These are phyloP conservation scores for Cyprinodon variegatus DNA, from an alignment of 2,113 vertebrate genomes.

Conservation along the genomic window DNA sequence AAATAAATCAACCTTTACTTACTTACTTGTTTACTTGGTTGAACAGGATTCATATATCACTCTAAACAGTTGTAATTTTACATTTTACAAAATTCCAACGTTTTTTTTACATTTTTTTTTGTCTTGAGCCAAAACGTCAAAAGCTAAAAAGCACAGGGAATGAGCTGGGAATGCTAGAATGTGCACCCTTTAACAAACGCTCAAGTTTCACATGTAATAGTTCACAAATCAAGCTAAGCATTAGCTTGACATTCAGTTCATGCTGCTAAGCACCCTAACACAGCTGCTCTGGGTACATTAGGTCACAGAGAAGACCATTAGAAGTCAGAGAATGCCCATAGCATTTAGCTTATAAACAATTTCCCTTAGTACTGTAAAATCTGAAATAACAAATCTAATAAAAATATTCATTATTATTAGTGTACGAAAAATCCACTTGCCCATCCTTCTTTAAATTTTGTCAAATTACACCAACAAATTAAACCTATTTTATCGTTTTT, in stretches of 20 bases:
- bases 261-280: slow-evolving; percentile 55
- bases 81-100: too few relatives aligned
- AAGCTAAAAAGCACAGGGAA: slow-evolving; percentile 24
- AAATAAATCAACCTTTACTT: too few relatives aligned
- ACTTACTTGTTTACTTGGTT: too few relatives aligned
- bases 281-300: slow-evolving; percentile 72
- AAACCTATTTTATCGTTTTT: too few relatives aligned
- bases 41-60: too few relatives aligned
- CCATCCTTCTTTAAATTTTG: background rate
- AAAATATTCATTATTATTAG: background rate
- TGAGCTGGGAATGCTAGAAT: slow-evolving; percentile 39
- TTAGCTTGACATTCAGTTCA: slow-evolving; percentile 63
- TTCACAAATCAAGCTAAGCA: slow-evolving; percentile 69
- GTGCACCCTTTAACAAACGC: slow-evolving; percentile 59
- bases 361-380: background rate
- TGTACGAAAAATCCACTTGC: background rate
- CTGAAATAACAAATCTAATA: background rate
- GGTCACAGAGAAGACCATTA: slow-evolving; percentile 60
- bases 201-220: slow-evolving; percentile 58
- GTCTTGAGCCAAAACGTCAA: slow-evolving; percentile 2
- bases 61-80: too few relatives aligned
- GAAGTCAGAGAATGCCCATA: slow-evolving; percentile 27
- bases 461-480: background rate
- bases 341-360: slow-evolving; percentile 48
- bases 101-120: background rate